Percentiles rank a stretch among this genome's conserved stretches.
Conservation (phyloP, 2,797 vertebrate species). For the Lerista edwardsae region DNA sequence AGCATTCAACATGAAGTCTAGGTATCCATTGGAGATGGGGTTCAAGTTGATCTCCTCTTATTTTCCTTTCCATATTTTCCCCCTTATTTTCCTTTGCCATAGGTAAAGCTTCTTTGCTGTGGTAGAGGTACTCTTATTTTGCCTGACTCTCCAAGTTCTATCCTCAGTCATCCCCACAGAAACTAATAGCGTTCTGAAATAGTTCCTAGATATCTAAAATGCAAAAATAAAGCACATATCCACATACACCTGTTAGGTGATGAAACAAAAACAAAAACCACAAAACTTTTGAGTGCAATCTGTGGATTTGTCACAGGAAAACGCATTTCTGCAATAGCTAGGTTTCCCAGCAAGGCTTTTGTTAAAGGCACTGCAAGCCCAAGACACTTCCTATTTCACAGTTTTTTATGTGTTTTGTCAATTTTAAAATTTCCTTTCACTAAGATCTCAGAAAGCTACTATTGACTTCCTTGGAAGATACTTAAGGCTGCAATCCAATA, state of each 20-base stretch:
- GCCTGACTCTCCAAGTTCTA: not conserved
- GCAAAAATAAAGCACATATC: not conserved
- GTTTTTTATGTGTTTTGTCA: not conserved
- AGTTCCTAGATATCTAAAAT: not conserved
- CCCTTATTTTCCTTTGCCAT: too few relatives aligned
- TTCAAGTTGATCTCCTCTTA: too few relatives aligned
- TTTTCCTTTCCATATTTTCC: too few relatives aligned
- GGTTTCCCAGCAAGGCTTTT: not conserved
- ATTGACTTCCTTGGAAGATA: too few relatives aligned
- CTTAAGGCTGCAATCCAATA: too few relatives aligned
- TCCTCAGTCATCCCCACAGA: not conserved
- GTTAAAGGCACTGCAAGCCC: not conserved
- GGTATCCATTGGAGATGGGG: too few relatives aligned
- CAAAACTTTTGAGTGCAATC: not conserved
- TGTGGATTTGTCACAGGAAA: not conserved
- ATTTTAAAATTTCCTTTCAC: not conserved
- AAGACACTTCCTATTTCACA: not conserved
- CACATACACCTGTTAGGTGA: not conserved
- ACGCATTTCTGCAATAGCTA: not conserved
- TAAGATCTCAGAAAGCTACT: too few relatives aligned
- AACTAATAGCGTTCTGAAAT: not conserved
- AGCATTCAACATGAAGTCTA: too few relatives aligned
- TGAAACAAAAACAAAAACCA: not conserved
- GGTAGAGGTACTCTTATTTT: too few relatives aligned
- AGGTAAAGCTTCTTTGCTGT: too few relatives aligned